These are phyloP conservation scores for Pocillopora damicornis DNA, from an alignment of 64 coral and sea anemone genomes.

Conservation along the genomic window DNA sequence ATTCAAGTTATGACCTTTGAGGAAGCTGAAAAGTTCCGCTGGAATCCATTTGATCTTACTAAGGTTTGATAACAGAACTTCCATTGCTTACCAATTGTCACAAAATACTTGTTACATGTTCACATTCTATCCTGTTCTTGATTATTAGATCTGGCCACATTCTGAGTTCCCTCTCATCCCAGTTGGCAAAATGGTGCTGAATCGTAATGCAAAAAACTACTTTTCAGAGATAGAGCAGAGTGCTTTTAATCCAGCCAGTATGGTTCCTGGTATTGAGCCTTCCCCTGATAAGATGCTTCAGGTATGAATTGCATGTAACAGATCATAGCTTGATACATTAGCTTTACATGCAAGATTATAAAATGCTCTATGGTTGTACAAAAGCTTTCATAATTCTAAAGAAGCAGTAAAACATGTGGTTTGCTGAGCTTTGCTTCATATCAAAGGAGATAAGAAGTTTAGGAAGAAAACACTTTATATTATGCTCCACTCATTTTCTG, in stretches of 20 bases:
- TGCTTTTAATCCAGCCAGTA: conserved; percentile 78
- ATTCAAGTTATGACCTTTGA: conserved; percentile 97
- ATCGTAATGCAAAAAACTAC: conserved; percentile 81
- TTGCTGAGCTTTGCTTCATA: no score
- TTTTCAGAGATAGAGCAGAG: conserved; percentile 96
- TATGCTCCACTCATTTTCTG: no score
- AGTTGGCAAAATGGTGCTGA: conserved; percentile 81
- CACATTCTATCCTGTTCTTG: not conserved
- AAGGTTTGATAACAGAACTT: conserved; percentile 50
- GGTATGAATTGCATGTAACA: conserved; percentile 22
- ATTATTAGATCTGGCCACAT: conserved; percentile 80
- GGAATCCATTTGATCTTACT: conserved; percentile 91
- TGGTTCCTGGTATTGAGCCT: conserved; percentile 89
- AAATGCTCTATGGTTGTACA: no score
- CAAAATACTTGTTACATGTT: not conserved
- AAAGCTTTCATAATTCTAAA: no score
- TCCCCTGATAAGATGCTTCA: conserved; percentile 98
- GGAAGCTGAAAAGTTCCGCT: conserved; percentile 70
- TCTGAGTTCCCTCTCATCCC: conserved; percentile 68
- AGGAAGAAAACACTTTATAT: no score
- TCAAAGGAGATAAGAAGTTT: no score
- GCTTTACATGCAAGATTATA: no score
- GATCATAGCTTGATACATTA: no score
- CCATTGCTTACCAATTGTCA: not conserved
- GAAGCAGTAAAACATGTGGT: no score